phyloP scores from a whole-genome alignment of 2,797 vertebrate species.

The Melanotaenia nigrans region DNA sequence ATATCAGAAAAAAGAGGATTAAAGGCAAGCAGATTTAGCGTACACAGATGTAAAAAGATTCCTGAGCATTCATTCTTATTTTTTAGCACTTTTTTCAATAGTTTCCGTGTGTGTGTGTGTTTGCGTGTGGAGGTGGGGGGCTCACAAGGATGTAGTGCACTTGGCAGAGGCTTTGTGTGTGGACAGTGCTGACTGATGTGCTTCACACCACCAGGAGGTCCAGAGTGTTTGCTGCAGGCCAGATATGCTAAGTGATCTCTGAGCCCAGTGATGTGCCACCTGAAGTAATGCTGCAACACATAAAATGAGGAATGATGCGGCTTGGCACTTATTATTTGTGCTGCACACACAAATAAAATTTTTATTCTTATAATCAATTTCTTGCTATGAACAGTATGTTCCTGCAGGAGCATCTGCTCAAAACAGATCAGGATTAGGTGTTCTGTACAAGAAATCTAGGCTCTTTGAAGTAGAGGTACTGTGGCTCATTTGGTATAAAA shows the following conservation, averaged over 20 bases:
- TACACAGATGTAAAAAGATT: constrained; percentile 2
- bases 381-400: not conserved
- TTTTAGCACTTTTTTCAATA: constrained; percentile 24
- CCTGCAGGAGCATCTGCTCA: not conserved
- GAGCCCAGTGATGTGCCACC: constrained; percentile 24
- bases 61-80: not conserved
- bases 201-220: constrained; percentile 43
- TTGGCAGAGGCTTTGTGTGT: constrained; percentile 30
- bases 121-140: not conserved
- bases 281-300: constrained; percentile 14
- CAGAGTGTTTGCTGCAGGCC: constrained; percentile 44
- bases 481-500: not conserved
- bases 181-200: constrained; percentile 37
- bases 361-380: not conserved
- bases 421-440: not conserved
- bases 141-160: constrained; percentile 22
- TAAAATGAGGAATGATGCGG: constrained; percentile 1
- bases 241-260: constrained; percentile 40
- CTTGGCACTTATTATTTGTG: not conserved
- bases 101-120: constrained; percentile 7
- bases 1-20: not conserved
- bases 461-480: not conserved
- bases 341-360: constrained; percentile 2
- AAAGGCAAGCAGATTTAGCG: not conserved
- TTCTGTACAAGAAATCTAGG: not conserved